Conservation (phyloP, 2,888 invertebrate genomes). For the Syrphus vitripennis region DNA sequence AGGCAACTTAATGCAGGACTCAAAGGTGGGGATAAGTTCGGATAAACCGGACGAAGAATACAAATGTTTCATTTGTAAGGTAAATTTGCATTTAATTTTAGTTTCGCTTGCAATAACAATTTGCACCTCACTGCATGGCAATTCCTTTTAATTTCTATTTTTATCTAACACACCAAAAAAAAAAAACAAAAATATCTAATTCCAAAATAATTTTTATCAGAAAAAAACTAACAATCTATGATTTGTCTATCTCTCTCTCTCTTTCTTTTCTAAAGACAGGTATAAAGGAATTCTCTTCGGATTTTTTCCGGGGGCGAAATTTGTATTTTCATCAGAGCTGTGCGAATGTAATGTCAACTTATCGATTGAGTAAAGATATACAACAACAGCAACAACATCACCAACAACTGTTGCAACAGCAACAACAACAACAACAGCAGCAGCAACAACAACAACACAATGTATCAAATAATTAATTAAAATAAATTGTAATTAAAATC, state of each 20-base stretch:
- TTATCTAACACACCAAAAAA: conserved; percentile 2
- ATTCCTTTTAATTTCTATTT: conserved; percentile 26
- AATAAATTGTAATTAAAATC: conserved; percentile 43
- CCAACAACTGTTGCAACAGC: conserved; percentile 72
- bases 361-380: conserved; percentile 78
- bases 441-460: conserved; percentile 72
- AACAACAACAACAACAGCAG: conserved; percentile 72
- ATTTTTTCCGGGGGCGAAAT: conserved; percentile 80
- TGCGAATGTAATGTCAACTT: conserved; percentile 81
- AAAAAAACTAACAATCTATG: conserved; percentile 38
- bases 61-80: conserved; percentile 90
- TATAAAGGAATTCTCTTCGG: conserved; percentile 80
- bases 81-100: conserved; percentile 78
- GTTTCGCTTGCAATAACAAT: conserved; percentile 59
- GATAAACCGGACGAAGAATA: conserved; percentile 83
- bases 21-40: conserved; percentile 81
- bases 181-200: neutral
- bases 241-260: too few species aligned
- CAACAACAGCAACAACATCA: conserved; percentile 77
- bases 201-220: neutral
- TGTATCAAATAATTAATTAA: conserved; percentile 61
- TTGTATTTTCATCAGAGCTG: conserved; percentile 80
- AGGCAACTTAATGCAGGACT: conserved; percentile 79
- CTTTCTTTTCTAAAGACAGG: conserved; percentile 79
- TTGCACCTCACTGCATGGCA: conserved; percentile 62